Base-by-base conservation (phyloP, 2,888 invertebrate species). In the Laspeyria flexula region DNA sequence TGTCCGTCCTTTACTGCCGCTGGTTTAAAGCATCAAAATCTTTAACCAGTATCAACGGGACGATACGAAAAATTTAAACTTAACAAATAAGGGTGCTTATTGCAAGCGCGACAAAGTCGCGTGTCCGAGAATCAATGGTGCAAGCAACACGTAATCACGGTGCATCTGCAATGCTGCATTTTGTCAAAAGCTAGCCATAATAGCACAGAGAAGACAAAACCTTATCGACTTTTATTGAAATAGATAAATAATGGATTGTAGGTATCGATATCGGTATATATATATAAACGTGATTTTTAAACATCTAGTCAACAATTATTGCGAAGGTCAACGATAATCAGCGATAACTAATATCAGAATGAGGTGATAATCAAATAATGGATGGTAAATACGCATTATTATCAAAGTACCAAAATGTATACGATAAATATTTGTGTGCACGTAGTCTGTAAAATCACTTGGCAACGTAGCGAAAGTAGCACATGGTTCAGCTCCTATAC, bases 1-100 rank as follows among this genome's bases (percentile, higher is more conserved):
- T 86, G 68, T 87, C 62, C 83, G 90, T 90, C 90, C 90, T 84
- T 81, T 78, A 81, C 90, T 91, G 91, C 91, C 90, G 80, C 90
- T 80, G 88, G 77, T 77, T 73, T 82, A 86, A 79, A 86, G 85
- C 77, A 86, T 78, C 45, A 41, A 76, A 48, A 39, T 70, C 85
- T 81, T 78, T 80, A 85, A 78, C 83, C 88, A 88, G 88, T 85
- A 89, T 88, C 89, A 89, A 89, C 75, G 83, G 89, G 88, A 89
- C 88, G 77, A 73, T 25, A n/a, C 1, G 30, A 48, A 43, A 15
- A 34, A 12, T 7, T 9, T 3, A n/a, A 30, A n/a, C 27, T 6
- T n/a, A 16, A n/a, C 4, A 23, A 5, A 12, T 40, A 45, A 45
- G 40, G 27, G 41, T 43, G 9, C n/a, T 18, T 40, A 46, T 25